Evolutionary conservation across 2,113 vertebrate genomes (phyloP).

Genomic region (Colinus virginianus): DNA sequence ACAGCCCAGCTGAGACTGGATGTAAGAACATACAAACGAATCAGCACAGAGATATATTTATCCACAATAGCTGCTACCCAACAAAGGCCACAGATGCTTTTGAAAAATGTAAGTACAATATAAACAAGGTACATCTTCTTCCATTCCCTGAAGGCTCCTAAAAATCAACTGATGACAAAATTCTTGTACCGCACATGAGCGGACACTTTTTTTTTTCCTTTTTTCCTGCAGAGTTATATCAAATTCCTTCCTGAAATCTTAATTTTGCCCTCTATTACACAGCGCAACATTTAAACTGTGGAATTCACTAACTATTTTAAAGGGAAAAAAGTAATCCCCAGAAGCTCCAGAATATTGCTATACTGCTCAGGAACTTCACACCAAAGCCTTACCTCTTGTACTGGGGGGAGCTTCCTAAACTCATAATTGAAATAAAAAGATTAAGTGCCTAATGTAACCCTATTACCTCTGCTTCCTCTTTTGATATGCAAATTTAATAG

Average conservation of each 20-base stretch:
- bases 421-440: no score
- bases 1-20: not conserved
- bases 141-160: not conserved
- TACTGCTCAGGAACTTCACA: not conserved
- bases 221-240: rapidly evolving
- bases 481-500: not conserved
- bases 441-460: not conserved
- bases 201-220: no score
- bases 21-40: not conserved
- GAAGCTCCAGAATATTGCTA: not conserved
- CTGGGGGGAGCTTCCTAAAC: not conserved
- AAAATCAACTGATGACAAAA: not conserved
- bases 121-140: not conserved
- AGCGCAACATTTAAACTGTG: not conserved
- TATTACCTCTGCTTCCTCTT: not conserved
- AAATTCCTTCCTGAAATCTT: not conserved
- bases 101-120: not conserved
- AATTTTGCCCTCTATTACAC: not conserved
- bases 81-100: not conserved
- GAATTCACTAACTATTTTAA: not conserved
- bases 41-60: not conserved
- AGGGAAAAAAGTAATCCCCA: not conserved
- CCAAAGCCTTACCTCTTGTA: not conserved
- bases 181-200: not conserved
- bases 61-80: not conserved